Conservation (phyloP, 1,140 invertebrate genomes). For the Gerris buenoi region DNA sequence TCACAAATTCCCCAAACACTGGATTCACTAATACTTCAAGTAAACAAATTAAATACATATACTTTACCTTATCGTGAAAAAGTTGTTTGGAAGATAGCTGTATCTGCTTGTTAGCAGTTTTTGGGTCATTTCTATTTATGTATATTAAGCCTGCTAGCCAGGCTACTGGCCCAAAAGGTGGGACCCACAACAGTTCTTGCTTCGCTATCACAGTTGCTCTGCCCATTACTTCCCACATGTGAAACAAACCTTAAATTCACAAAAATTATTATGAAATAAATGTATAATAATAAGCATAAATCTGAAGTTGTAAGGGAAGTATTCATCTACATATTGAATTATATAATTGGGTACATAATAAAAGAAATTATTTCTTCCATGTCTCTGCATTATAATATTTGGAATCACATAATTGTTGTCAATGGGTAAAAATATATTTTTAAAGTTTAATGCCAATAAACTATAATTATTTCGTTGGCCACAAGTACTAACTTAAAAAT, state of each 20-base stretch:
- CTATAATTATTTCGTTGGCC: no score
- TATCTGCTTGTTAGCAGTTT: constrained; percentile 21
- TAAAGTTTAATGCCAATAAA: no score
- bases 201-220: constrained; percentile 45
- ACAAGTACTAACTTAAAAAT: no score
- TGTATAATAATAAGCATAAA: not conserved
- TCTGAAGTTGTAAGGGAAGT: no score
- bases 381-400: not conserved
- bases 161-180: constrained; percentile 74
- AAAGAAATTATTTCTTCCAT: not conserved
- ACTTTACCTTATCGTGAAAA: constrained; percentile 16
- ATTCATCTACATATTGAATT: not conserved
- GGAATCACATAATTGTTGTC: not conserved
- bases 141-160: constrained; percentile 79
- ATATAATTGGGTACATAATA: not conserved
- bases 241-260: constrained; percentile 24
- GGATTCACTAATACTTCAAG: no score
- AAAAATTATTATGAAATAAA: not conserved
- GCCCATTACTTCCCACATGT: constrained; percentile 34
- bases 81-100: constrained; percentile 14
- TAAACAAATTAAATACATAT: no score
- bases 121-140: constrained; percentile 57
- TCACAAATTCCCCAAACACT: no score
- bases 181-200: constrained; percentile 71
- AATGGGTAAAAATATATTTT: not conserved